These are phyloP conservation scores for Limnephilus marmoratus DNA, from an alignment of 2,888 invertebrate species.

Conservation along the genomic window DNA sequence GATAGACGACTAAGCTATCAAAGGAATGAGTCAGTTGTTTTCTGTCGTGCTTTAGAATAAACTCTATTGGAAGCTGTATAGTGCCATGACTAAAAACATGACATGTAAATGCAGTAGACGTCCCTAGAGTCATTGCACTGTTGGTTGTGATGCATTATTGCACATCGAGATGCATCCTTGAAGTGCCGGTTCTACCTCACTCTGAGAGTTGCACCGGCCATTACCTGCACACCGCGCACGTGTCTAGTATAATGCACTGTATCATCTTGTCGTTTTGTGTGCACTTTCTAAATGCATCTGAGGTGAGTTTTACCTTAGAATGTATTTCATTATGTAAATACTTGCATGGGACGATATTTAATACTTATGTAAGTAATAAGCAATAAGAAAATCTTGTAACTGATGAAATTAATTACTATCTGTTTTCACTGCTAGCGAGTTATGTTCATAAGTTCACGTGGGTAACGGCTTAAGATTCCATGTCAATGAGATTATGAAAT, in stretches of 20 bases:
- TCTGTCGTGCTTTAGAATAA: too few species aligned
- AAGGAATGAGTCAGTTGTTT: too few species aligned
- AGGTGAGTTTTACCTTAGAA: not conserved
- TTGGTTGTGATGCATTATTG: not conserved
- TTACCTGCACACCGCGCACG: not conserved
- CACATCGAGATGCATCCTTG: not conserved
- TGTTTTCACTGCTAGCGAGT: not conserved
- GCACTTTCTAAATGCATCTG: not conserved
- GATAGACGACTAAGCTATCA: too few species aligned
- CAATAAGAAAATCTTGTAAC: not conserved
- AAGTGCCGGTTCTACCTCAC: not conserved
- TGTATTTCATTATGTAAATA: not conserved
- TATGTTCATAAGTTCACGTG: not conserved
- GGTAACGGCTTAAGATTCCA: too few species aligned
- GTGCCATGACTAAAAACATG: too few species aligned
- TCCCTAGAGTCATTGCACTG: not conserved
- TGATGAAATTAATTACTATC: not conserved
- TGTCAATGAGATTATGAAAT: too few species aligned
- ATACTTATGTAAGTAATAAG: not conserved
- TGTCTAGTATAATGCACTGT: not conserved
- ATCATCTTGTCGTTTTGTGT: not conserved
- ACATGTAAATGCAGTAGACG: not conserved
- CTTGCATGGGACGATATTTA: not conserved
- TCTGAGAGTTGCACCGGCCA: not conserved
- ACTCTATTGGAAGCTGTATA: too few species aligned